These are phyloP conservation scores for Myotis myotis DNA, from an alignment of 2,797 vertebrate species.

Conservation along the genomic window DNA sequence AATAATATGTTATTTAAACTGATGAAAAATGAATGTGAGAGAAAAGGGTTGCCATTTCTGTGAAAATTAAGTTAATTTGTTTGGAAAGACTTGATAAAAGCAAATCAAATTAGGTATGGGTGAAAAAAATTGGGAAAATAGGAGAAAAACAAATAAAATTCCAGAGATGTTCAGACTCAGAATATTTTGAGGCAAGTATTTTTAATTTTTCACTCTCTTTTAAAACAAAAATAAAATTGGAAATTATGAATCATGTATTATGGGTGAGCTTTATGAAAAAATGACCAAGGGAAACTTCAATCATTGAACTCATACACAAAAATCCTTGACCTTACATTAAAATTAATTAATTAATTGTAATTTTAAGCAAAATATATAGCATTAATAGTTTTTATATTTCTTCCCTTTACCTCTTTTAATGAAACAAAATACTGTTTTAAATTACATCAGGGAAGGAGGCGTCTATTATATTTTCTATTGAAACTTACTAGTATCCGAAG, in stretches of 20 bases:
- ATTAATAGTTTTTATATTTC: not conserved
- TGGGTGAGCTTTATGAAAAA: not conserved
- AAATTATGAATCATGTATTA: not conserved
- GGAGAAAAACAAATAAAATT: not conserved
- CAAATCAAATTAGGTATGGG: not conserved
- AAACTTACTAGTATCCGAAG: conserved; percentile 56
- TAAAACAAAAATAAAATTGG: conserved; percentile 1
- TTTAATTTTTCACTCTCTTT: conserved; percentile 24
- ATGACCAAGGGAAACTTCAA: not conserved
- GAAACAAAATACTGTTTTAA: conserved; percentile 50
- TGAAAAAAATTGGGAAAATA: not conserved
- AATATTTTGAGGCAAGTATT: not conserved
- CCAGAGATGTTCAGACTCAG: not conserved
- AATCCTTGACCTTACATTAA: conserved; percentile 9
- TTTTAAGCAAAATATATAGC: conserved; percentile 4
- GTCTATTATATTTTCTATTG: conserved; percentile 60
- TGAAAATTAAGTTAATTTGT: conserved; percentile 23
- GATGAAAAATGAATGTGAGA: not conserved
- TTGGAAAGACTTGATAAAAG: not conserved
- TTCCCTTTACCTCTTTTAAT: conserved; percentile 46
- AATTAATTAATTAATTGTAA: conserved; percentile 9
- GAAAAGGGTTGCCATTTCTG: not conserved
- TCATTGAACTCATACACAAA: not conserved
- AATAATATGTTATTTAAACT: conserved; percentile 27
- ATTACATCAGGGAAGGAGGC: not conserved